phyloP scores from a whole-genome alignment of 2,113 vertebrate species.

The Carollia perspicillata region DNA sequence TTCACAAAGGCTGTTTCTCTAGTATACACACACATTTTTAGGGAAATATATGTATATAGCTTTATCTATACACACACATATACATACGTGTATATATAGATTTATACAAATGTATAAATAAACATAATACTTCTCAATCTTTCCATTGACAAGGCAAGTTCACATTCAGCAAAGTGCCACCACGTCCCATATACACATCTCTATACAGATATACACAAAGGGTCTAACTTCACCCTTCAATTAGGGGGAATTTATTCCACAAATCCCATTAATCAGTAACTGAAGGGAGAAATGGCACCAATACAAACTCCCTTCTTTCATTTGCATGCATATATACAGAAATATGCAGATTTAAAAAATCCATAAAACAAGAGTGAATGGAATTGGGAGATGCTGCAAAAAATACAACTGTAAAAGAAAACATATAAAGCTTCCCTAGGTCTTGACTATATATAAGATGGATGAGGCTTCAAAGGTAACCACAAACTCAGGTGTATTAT shows the following conservation, averaged over 20 bases:
- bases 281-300: constrained; percentile 81
- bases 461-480: constrained; percentile 51
- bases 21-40: constrained; percentile 55
- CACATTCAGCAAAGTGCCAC: constrained; percentile 84
- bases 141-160: constrained; percentile 80
- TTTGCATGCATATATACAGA: constrained; percentile 78
- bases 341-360: constrained; percentile 63
- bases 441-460: constrained; percentile 64
- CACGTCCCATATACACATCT: constrained; percentile 81
- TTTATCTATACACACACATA: constrained; percentile 81
- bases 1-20: constrained; percentile 80
- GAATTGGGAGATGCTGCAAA: constrained; percentile 55
- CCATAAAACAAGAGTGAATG: constrained; percentile 56
- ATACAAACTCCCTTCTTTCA: constrained; percentile 75
- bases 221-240: constrained; percentile 71
- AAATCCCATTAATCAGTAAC: constrained; percentile 75
- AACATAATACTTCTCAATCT: constrained; percentile 78
- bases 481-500: constrained; percentile 51
- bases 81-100: constrained; percentile 76
- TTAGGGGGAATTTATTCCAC: constrained; percentile 73
- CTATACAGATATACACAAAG: constrained; percentile 84
- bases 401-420: constrained; percentile 52
- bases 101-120: constrained; percentile 81
- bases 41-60: constrained; percentile 78
- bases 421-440: constrained; percentile 54